These are phyloP conservation scores for Megaleporinus macrocephalus DNA, from an alignment of 2,113 vertebrate genomes.

Conservation along the genomic window DNA sequence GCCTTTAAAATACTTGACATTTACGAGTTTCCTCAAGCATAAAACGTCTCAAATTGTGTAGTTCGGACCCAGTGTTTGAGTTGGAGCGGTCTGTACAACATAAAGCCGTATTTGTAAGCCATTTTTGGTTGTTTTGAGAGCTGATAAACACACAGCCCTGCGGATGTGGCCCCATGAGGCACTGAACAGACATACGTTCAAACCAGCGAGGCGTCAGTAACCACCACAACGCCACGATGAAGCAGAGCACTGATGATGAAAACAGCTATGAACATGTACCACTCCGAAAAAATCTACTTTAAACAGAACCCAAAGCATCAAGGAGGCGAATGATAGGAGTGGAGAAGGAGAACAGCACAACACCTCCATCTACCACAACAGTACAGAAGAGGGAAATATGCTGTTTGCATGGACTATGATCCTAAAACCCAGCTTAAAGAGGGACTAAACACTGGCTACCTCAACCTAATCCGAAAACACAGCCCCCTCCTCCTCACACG, in stretches of 20 bases:
- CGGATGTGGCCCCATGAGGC: no score
- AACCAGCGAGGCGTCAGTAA: neutral
- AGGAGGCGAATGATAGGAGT: no score
- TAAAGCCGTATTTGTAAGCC: no score
- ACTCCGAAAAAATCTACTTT: no score
- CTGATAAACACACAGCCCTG: no score
- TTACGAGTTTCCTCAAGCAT: no score
- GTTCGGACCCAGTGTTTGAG: neutral
- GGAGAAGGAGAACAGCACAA: no score
- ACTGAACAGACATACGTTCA: neutral
- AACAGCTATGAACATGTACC: neutral
- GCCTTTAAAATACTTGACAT: neutral
- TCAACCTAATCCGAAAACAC: neutral
- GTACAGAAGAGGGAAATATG: neutral
- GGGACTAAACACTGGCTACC: neutral
- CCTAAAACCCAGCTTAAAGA: neutral
- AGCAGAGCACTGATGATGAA: neutral
- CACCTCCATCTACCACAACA: neutral
- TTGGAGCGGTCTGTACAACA: no score
- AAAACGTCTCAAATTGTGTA: neutral
- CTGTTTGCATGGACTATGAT: neutral
- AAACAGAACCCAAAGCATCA: neutral
- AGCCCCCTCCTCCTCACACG: conserved; percentile 30
- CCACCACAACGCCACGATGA: neutral
- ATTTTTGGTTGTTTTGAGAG: no score